A percentile compares a stretch with the other conserved stretches of the same genome.
phyloP scores from a whole-genome alignment of 2,113 vertebrate genomes.

The Rana temporaria region DNA sequence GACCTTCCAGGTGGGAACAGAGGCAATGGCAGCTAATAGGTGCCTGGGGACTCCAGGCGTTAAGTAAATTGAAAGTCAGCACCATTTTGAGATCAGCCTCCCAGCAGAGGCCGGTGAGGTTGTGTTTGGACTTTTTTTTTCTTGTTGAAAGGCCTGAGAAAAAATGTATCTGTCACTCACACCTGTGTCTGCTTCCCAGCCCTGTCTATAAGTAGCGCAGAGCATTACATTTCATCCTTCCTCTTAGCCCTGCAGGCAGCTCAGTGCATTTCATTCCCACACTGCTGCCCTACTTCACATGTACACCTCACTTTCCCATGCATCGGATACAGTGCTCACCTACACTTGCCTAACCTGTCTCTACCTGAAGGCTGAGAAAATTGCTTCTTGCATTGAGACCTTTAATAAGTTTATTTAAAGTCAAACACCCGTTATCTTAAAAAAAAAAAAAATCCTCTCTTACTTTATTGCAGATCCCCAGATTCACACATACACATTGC shows the following conservation, averaged over 20 bases:
- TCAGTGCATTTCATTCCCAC: slow-evolving; percentile 52
- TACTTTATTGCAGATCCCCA: no score
- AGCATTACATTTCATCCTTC: slow-evolving; percentile 42
- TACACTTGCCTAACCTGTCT: slow-evolving; percentile 21
- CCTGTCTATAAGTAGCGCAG: not conserved
- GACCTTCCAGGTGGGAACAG: slow-evolving; percentile 17
- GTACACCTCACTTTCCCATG: slow-evolving; percentile 41
- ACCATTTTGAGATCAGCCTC: slow-evolving; percentile 21
- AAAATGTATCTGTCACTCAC: slow-evolving; percentile 34
- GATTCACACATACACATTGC: no score
- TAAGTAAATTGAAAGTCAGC: slow-evolving; percentile 15
- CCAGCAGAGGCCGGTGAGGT: slow-evolving; percentile 11
- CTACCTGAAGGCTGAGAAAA: not conserved
- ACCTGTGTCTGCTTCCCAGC: slow-evolving; percentile 42
- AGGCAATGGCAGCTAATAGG: slow-evolving; percentile 10
- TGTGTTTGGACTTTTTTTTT: slow-evolving; percentile 22
- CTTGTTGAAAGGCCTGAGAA: slow-evolving; percentile 40
- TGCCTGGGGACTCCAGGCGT: slow-evolving; percentile 37
- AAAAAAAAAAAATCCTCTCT: no score
- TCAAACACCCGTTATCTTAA: no score
- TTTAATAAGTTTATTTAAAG: no score
- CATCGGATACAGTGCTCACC: slow-evolving; percentile 3
- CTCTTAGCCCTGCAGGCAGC: slow-evolving; percentile 53
- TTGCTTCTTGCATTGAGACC: not conserved
- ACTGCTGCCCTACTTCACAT: slow-evolving; percentile 24